Base-by-base conservation (phyloP, 2,888 invertebrate species). In the Orthosia gothica region DNA sequence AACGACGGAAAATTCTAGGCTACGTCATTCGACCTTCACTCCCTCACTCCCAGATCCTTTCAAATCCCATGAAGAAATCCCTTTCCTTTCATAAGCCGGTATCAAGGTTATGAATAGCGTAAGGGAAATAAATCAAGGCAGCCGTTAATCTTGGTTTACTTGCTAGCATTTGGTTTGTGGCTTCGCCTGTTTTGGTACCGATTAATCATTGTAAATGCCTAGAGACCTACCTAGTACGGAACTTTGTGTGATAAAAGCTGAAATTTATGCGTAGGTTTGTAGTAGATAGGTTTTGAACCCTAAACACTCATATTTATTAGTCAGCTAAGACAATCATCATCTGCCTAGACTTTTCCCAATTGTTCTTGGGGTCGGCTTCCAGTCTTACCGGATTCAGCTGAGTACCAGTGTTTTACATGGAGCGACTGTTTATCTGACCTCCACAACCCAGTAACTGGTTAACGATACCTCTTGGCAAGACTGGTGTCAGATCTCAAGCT, bases 51-150 rank as follows among this genome's bases (percentile, higher is more conserved):
- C 23, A 49, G 47, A 74, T 74, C 62, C 40, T 15, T 18, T 23
- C 26, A 63, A 80, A 74, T 58, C 58, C 75, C 23, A 26, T 49
- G 26, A 74, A 58, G 23, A 49, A 59, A n/a, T n/a, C n/a, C n/a
- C 45, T n/a, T 63, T 47, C n/a, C 45, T 49, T 20, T 45, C 49
- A 26, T 70, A 75, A 74, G 57, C 32, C 23, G 9, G 75, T 58
- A 74, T 74, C 54, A 52, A 26, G 12, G 40, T 13, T 18, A 63
- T 74, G 50, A 80, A 76, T 76, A 74, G 50, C 47, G 47, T 20
- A 58, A 52, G 57, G 40, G 52, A 74, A 74, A 81, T 81, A 80
- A 76, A 76, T 76, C 63, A 49, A 58, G 52, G 23, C 57, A 11
- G 5, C 47, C 63, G 81, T 63, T 63, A 63, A 63, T 80, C 80